phyloP scores from a whole-genome alignment of 92 coral and sea anemone species.

The Muricea muricata region DNA sequence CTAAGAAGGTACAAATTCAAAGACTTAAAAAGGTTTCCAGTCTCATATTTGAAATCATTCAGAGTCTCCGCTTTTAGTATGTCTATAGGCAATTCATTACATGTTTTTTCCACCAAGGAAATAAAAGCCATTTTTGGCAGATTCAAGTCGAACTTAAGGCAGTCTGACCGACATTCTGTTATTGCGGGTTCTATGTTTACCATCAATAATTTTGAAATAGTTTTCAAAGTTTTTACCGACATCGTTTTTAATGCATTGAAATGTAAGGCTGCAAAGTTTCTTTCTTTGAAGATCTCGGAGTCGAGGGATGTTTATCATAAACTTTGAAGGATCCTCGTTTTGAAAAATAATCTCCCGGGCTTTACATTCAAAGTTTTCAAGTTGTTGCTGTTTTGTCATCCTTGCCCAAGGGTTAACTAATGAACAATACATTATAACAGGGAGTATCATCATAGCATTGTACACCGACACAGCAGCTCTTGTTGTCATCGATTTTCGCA shows the following conservation, averaged over 20 bases:
- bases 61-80: not conserved
- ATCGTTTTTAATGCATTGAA: not conserved
- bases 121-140: not conserved
- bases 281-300: conserved; percentile 6
- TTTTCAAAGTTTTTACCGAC: not conserved
- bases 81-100: not conserved
- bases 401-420: not conserved
- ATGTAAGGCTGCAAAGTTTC: conserved; percentile 23
- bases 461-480: too few relatives aligned
- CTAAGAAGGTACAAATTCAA: not conserved
- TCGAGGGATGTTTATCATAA: conserved; percentile 15
- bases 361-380: too few relatives aligned
- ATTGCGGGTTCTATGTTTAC: not conserved
- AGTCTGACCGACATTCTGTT: not conserved
- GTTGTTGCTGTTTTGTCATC: too few relatives aligned
- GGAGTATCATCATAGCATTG: too few relatives aligned
- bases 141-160: not conserved
- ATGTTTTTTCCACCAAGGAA: conserved; percentile 2
- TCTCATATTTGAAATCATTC: not conserved
- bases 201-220: not conserved
- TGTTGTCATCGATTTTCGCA: not conserved
- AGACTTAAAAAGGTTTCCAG: not conserved
- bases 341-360: too few relatives aligned
- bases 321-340: not conserved
- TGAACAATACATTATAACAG: not conserved